These are phyloP conservation scores for Morinoia aosen DNA, from an alignment of 2,888 invertebrate genomes.

Conservation along the genomic window DNA sequence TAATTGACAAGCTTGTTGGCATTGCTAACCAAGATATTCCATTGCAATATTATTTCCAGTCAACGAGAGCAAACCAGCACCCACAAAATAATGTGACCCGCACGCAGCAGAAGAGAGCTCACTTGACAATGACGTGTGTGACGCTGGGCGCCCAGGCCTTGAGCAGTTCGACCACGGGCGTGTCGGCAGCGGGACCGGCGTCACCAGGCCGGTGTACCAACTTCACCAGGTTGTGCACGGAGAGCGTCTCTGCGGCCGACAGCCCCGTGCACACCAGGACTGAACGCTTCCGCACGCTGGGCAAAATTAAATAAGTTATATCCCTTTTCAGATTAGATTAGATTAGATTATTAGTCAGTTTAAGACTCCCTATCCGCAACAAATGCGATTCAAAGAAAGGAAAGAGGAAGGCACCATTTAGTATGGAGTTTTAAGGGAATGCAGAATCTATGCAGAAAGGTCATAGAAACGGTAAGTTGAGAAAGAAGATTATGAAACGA, in stretches of 20 bases:
- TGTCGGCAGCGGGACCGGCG: not conserved
- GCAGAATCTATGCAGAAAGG: too few species aligned
- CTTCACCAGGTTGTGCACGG: slow-evolving; percentile 54
- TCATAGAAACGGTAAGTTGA: too few species aligned
- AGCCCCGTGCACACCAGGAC: slow-evolving; percentile 62
- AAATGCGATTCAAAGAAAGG: too few species aligned
- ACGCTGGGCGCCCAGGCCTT: slow-evolving; percentile 55
- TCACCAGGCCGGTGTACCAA: not conserved
- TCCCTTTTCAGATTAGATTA: too few species aligned
- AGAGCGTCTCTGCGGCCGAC: slow-evolving; percentile 36
- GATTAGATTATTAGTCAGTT: too few species aligned
- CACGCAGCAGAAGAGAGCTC: not conserved
- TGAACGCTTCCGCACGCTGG: slow-evolving; percentile 37
- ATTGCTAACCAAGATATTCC: not conserved
- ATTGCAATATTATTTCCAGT: not conserved
- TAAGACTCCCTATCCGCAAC: too few species aligned
- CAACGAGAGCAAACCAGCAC: not conserved
- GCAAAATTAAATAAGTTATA: not conserved
- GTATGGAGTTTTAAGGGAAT: too few species aligned
- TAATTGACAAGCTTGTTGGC: not conserved
- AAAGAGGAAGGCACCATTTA: too few species aligned
- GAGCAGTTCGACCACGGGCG: slow-evolving; percentile 52
- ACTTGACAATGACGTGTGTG: slow-evolving; percentile 68
- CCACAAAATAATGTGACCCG: not conserved
- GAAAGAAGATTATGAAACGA: too few species aligned